Base-by-base conservation (phyloP, 2,888 invertebrate species). In the Limnephilus rhombicus region DNA sequence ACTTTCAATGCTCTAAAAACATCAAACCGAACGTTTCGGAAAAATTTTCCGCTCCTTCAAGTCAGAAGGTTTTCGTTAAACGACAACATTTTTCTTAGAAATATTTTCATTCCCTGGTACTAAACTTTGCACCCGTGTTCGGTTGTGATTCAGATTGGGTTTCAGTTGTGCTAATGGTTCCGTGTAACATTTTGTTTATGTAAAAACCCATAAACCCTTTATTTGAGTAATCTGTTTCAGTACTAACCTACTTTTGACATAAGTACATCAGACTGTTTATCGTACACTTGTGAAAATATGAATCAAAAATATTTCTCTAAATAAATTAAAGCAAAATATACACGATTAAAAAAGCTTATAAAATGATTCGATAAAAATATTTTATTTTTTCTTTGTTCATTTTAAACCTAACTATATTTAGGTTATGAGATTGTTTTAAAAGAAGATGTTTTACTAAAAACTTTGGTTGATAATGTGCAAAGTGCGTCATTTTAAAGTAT, bases 21-120 rank as follows among this genome's bases (percentile, higher is more conserved):
- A 91, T 80, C 91, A 81, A 82, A 86, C 86, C 82, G 88, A 53
- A 85, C 92, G 89, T 91, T 91, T 92, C 92, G 88, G 89, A 88
- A 68, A 80, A 85, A 41, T 29, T 92, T 80, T 86, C 80, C 34
- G n/a, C 31, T 82, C 82, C 49, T 82, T 80, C 24, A 83, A 41
- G 9, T 13, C 37, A 29, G 82, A 82, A 34, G 82, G 90, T 41
- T 90, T 90, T 82, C 82, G 82, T 90, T 45, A 41, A 41, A 49
- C 82, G 29, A 90, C 18, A 82, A 49, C 90, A 82, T 45, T 80
- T 68, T 89, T 34, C 80, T 45, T n/a, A 45, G 3, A 90, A 90
- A 49, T 82, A 45, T 90, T 82, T 82, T 82, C 82, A 34, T 49
- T 82, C n/a, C 49, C 53, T 83, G 34, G 49, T 82, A n/a, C 41